Evolutionary conservation across 2,888 invertebrate species (phyloP).

Genomic region (Drepana falcataria): DNA sequence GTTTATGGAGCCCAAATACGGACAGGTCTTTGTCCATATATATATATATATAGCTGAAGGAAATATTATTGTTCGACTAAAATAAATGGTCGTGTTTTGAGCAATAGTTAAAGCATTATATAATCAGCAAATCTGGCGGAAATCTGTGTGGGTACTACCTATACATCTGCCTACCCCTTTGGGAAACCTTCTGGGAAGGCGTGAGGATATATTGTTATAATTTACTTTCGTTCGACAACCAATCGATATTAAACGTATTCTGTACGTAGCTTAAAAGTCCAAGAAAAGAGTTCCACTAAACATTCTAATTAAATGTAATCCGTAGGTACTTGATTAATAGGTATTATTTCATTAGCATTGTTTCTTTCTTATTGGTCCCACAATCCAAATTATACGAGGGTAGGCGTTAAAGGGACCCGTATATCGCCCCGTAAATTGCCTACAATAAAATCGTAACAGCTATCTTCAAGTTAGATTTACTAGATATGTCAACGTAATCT

Average conservation of each 20-base stretch:
- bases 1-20: slow-evolving; percentile 37
- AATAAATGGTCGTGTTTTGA: too few species aligned
- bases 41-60: slow-evolving; percentile 3
- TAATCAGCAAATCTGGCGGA: too few species aligned
- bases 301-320: slow-evolving; percentile 27
- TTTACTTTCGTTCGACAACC: too few species aligned
- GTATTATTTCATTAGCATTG: slow-evolving; percentile 60
- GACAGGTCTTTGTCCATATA: slow-evolving; percentile 22
- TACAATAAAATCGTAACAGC: slow-evolving; percentile 68
- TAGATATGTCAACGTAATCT: not conserved
- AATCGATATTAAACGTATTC: too few species aligned
- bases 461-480: slow-evolving; percentile 17
- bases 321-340: slow-evolving; percentile 39
- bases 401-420: slow-evolving; percentile 62
- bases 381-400: slow-evolving; percentile 67
- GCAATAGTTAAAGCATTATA: too few species aligned
- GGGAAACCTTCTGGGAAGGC: too few species aligned
- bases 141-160: too few species aligned
- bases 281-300: not conserved
- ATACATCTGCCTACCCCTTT: too few species aligned
- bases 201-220: too few species aligned
- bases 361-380: slow-evolving; percentile 60
- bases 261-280: too few species aligned
- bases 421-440: slow-evolving; percentile 68
- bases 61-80: too few species aligned